Base-by-base conservation (phyloP, 2,113 vertebrate genomes). In the Oryctolagus cuniculus region DNA sequence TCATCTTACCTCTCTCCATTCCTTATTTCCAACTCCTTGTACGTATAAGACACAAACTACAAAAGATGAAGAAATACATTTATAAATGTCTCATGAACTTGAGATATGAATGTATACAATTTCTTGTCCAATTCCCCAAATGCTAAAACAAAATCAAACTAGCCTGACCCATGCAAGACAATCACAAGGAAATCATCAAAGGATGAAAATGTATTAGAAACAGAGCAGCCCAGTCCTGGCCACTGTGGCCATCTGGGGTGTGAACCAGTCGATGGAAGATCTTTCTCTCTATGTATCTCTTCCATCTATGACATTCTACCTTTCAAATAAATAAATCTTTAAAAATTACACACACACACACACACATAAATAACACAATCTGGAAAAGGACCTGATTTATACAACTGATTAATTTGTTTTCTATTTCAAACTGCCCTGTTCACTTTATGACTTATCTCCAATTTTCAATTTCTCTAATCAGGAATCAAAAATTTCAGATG, bases 1-100 rank as follows among this genome's bases (percentile, higher is more conserved):
- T 63, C 78, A 90, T 97, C 99, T 99, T 98, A 99, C 99, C 99
- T 99, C 99, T 99, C 99, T 99, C 99, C 99, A 99, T 97, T 99
- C 99, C 98, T 99, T 99, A 98, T 99, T 99, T 97, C 99, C 99
- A 97, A 99, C 98, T 96, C 98, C 99, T 99, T 99, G 99, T 24
- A 98, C 98, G 98, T 99, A 99, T 96, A 99, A 99, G 96, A 99
- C 99, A 98, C 99, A 99, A 97, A 99, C 99, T 99, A 98, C 58
- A 97, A 97, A 97, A 97, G 89, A 96, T 87, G 17, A 97, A 92
- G 96, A 87, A 85, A 91, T 4, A 89, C 11, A 64, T 53, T 79
- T 44, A 58, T 92, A 55, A 94, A 81, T 77, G 10, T 55, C 15
- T 92, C 69, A 88, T 73, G 85, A 90, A 85, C 10, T 89, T 31